phyloP scores from a whole-genome alignment of 2,113 vertebrate genomes.

The Oncorhynchus mykiss region DNA sequence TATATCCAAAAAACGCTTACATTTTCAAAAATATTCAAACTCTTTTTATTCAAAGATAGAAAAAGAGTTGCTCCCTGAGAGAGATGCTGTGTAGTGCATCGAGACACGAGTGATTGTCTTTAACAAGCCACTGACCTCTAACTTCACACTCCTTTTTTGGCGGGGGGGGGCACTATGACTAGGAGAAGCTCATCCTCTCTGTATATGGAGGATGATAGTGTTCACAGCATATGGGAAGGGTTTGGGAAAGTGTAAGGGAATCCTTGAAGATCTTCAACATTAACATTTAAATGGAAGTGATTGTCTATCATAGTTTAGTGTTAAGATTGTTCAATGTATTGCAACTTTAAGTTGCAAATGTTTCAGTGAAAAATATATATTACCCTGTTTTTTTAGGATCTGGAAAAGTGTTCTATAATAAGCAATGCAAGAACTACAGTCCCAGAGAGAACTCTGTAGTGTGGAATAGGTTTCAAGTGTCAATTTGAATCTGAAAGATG shows the following conservation, averaged over 20 bases:
- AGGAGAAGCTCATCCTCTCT: not conserved
- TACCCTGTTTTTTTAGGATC: constrained; percentile 30
- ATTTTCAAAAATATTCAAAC: constrained; percentile 72
- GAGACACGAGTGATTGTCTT: constrained; percentile 72
- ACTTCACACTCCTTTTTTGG: constrained; percentile 24
- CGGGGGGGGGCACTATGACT: constrained; percentile 4
- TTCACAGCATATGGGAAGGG: not conserved
- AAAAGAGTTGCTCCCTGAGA: constrained; percentile 76
- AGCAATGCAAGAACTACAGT: not conserved
- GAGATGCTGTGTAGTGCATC: constrained; percentile 70
- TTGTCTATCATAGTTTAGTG: constrained; percentile 73
- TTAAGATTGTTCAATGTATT: constrained; percentile 56
- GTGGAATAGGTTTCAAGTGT: not conserved
- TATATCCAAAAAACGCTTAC: constrained; percentile 64
- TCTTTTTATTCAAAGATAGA: constrained; percentile 69
- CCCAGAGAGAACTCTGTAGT: not conserved
- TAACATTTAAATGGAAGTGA: constrained; percentile 51
- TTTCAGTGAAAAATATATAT: constrained; percentile 66
- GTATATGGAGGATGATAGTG: not conserved
- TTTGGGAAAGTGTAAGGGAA: constrained; percentile 8
- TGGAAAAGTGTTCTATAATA: not conserved
- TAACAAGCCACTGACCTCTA: constrained; percentile 57
- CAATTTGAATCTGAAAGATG: not conserved
- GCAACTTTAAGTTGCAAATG: constrained; percentile 68
- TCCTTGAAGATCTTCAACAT: constrained; percentile 15